phyloP scores from a whole-genome alignment of 2,113 vertebrate species.

The Sinocyclocheilus maitianheensis region DNA sequence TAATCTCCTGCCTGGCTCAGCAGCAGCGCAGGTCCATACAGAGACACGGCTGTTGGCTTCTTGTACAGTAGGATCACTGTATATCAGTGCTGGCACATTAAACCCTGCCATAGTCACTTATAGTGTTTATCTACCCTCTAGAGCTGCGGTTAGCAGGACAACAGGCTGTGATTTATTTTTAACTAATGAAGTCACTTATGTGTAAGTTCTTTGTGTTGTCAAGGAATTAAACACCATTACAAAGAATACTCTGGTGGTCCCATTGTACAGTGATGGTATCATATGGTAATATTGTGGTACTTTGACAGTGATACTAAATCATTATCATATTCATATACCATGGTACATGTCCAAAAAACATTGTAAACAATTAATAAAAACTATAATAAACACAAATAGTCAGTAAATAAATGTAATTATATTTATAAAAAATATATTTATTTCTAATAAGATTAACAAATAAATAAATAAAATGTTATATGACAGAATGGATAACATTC shows the following conservation, averaged over 20 bases:
- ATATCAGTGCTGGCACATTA: neutral
- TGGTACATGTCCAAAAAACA: no score
- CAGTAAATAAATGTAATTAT: no score
- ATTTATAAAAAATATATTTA: no score
- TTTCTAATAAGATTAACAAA: no score
- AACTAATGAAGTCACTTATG: neutral
- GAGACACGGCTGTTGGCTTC: constrained; percentile 35
- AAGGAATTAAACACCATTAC: neutral
- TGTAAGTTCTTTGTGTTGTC: neutral
- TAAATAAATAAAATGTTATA: no score
- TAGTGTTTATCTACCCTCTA: constrained; percentile 1
- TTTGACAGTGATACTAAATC: no score
- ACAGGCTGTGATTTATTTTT: constrained; percentile 8
- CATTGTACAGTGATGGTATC: neutral
- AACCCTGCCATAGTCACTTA: neutral
- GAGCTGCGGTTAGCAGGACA: neutral
- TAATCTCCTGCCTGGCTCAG: constrained; percentile 28
- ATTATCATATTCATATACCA: no score
- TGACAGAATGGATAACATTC: no score
- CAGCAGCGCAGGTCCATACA: constrained; percentile 50
- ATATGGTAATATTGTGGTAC: no score
- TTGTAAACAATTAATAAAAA: no score
- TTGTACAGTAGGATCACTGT: neutral
- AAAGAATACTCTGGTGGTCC: neutral
- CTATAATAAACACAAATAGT: no score